phyloP scores from a whole-genome alignment of 2,888 invertebrate genomes.

The Diplolepis rosae region DNA sequence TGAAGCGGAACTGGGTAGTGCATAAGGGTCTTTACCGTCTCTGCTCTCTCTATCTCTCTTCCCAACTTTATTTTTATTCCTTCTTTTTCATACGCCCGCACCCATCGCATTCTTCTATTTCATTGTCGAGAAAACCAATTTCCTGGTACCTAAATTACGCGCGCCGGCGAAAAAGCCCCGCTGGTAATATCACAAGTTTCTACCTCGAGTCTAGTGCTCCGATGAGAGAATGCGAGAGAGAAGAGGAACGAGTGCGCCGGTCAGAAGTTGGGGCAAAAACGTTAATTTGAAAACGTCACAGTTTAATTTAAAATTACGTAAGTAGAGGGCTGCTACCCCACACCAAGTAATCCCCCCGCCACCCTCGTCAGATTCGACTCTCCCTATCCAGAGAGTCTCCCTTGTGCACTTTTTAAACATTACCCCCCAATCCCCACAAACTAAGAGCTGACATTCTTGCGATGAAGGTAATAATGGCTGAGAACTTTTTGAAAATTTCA shows the following conservation, averaged over 20 bases:
- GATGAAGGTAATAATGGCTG: constrained; percentile 63
- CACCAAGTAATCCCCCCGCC: constrained; percentile 43
- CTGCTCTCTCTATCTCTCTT: constrained; percentile 32
- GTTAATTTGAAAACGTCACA: constrained; percentile 74
- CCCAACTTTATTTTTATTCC: constrained; percentile 44
- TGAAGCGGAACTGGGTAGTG: constrained; percentile 18
- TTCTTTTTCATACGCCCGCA: constrained; percentile 49
- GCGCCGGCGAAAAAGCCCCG: constrained; percentile 68
- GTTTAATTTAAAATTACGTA: constrained; percentile 73
- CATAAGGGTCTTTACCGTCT: constrained; percentile 27
- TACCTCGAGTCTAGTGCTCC: constrained; percentile 62
- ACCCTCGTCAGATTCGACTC: constrained; percentile 30
- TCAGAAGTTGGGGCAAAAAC: constrained; percentile 66
- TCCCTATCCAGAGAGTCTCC: constrained; percentile 2
- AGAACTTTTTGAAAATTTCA: constrained; percentile 51
- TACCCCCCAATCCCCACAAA: no score
- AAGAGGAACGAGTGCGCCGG: constrained; percentile 46
- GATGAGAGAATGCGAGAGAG: constrained; percentile 57
- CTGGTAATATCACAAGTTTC: constrained; percentile 72
- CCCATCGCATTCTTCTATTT: constrained; percentile 73
- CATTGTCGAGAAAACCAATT: constrained; percentile 74
- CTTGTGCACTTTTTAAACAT: constrained; percentile 29
- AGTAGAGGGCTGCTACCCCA: constrained; percentile 58
- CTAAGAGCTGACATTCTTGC: constrained; percentile 51
- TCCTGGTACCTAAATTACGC: constrained; percentile 74